Evolutionary conservation across 2,888 invertebrate genomes (phyloP).

Genomic region (Pyralis farinalis): DNA sequence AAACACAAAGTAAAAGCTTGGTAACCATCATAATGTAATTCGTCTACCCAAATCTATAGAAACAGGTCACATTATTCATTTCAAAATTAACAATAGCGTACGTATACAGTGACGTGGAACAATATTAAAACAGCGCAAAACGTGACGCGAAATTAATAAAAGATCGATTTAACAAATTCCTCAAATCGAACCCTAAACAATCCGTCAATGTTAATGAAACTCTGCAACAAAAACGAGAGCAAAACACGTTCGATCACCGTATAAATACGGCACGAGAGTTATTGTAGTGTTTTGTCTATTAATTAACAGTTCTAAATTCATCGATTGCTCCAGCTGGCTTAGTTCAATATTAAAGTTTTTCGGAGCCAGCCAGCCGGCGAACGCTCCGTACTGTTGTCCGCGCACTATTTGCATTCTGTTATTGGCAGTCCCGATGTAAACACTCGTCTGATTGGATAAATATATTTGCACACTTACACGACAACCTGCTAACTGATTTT

Average conservation of each 20-base stretch:
- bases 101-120: no score
- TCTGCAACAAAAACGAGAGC: slow-evolving; percentile 7
- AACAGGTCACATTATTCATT: no score
- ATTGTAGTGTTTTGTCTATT: slow-evolving; percentile 17
- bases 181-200: slow-evolving; percentile 16
- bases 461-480: slow-evolving; percentile 32
- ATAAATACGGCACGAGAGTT: neutral
- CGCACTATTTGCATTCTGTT: slow-evolving; percentile 72
- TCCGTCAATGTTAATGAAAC: slow-evolving; percentile 41
- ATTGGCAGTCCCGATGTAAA: slow-evolving; percentile 68
- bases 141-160: no score
- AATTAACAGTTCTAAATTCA: slow-evolving; percentile 14
- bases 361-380: slow-evolving; percentile 15
- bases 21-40: no score
- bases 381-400: slow-evolving; percentile 32
- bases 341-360: slow-evolving; percentile 42
- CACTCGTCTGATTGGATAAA: slow-evolving; percentile 65
- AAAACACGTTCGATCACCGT: slow-evolving; percentile 4
- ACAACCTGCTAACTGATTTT: slow-evolving; percentile 11
- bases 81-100: no score
- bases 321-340: slow-evolving; percentile 18
- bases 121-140: no score
- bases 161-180: no score
- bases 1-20: no score
- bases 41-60: no score